Conservation (phyloP, 2,797 vertebrate species). For the Luscinia megarhynchos region DNA sequence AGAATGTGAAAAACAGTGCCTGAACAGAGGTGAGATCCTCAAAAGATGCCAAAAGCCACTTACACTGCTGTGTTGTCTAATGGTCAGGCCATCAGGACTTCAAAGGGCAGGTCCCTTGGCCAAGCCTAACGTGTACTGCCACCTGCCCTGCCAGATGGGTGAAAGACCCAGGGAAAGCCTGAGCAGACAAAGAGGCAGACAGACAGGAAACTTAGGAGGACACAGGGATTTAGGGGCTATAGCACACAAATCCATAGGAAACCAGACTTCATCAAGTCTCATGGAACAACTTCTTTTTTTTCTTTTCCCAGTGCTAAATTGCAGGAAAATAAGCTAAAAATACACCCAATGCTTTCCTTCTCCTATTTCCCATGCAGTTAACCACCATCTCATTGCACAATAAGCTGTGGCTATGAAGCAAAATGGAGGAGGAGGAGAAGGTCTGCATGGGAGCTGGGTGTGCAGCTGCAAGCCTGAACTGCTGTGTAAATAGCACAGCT, state of each 20-base stretch:
- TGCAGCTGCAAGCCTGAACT: neutral
- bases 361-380: constrained; percentile 43
- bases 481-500: neutral
- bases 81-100: neutral
- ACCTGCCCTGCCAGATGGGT: neutral
- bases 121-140: neutral
- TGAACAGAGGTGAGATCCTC: neutral
- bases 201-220: neutral
- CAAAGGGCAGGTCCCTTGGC: neutral
- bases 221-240: neutral
- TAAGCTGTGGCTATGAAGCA: neutral
- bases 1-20: neutral
- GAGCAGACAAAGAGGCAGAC: neutral
- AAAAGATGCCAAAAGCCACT: neutral
- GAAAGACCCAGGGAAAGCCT: neutral
- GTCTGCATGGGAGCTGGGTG: neutral
- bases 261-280: constrained; percentile 13
- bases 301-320: constrained; percentile 7
- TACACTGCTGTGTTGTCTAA: neutral
- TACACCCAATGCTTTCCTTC: constrained; percentile 31
- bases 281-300: constrained; percentile 1
- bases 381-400: neutral
- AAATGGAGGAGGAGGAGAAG: neutral
- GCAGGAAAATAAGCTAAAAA: constrained; percentile 60
- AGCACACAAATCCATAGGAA: neutral